Evolutionary conservation across 1,140 invertebrate genomes (phyloP).

Genomic region (Phymastichus coffea): DNA sequence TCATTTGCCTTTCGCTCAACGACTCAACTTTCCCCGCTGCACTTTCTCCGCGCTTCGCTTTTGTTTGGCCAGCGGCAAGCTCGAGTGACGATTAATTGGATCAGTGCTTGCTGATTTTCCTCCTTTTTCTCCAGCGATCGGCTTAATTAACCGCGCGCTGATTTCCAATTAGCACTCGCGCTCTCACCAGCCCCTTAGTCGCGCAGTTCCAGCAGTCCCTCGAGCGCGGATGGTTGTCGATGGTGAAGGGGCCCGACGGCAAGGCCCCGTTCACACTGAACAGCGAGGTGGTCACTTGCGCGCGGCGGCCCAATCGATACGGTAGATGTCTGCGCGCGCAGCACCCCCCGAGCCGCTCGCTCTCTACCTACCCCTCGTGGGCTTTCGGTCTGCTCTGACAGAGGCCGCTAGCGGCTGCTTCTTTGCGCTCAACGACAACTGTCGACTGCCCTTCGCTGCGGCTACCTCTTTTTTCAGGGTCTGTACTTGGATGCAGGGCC

Average conservation of each 20-base stretch:
- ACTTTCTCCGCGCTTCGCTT: slow-evolving; percentile 1
- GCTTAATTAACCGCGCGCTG: background rate
- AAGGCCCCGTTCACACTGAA: background rate
- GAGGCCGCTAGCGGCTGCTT: slow-evolving; percentile 43
- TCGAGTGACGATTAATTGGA: slow-evolving; percentile 28
- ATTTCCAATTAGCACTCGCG: background rate
- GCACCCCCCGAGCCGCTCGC: background rate
- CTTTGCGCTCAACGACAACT: too few species aligned
- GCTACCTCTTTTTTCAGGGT: too few species aligned
- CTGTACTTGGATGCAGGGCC: too few species aligned
- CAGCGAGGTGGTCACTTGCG: too few species aligned
- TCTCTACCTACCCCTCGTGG: background rate
- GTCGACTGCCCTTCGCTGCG: too few species aligned
- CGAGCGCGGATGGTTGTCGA: too few species aligned
- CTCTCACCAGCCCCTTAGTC: background rate
- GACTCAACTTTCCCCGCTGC: slow-evolving; percentile 39
- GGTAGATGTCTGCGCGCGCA: slow-evolving; percentile 47
- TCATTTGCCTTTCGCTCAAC: slow-evolving; percentile 33
- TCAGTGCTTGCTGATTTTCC: slow-evolving; percentile 9
- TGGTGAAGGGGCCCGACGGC: too few species aligned
- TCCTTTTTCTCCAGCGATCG: background rate
- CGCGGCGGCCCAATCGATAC: slow-evolving; percentile 50
- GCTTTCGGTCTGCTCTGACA: slow-evolving; percentile 33
- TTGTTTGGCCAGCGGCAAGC: background rate
- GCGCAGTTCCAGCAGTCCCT: too few species aligned